Conservation (phyloP, 2,888 invertebrate genomes). For the Pycnomerus fuliginosus region DNA sequence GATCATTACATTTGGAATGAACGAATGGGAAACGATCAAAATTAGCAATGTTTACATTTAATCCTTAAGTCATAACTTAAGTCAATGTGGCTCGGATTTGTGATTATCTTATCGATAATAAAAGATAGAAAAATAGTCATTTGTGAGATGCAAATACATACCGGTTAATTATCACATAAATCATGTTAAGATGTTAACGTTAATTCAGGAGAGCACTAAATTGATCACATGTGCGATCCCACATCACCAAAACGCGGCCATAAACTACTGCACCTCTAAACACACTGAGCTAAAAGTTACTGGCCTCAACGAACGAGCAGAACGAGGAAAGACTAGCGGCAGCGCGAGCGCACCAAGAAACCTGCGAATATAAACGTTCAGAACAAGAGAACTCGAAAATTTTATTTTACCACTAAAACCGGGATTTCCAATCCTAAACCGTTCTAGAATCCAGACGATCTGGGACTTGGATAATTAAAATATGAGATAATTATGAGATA, state of each 20-base stretch:
- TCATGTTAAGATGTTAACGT: conserved; percentile 35
- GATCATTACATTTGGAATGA: too few relatives aligned
- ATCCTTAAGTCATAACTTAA: conserved; percentile 10
- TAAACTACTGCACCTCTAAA: conserved; percentile 23
- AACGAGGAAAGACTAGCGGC: conserved; percentile 11
- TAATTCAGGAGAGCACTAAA: conserved; percentile 32
- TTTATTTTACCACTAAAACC: too few relatives aligned
- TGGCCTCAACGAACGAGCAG: conserved; percentile 16
- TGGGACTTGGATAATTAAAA: too few relatives aligned
- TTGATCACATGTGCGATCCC: conserved; percentile 42
- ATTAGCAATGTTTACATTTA: too few relatives aligned
- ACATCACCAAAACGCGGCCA: conserved; percentile 25
- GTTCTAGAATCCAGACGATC: too few relatives aligned
- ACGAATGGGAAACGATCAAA: too few relatives aligned
- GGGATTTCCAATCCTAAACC: too few relatives aligned
- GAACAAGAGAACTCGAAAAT: too few relatives aligned
- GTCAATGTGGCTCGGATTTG: conserved; percentile 9
- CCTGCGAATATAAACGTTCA: conserved; percentile 19
- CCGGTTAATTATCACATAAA: conserved; percentile 37
- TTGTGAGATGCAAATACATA: too few relatives aligned
- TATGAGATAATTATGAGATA: too few relatives aligned
- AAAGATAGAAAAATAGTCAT: too few relatives aligned
- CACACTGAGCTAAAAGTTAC: conserved; percentile 21
- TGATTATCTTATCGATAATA: background rate
- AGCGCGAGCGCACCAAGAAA: conserved; percentile 26